Percentiles rank a stretch among this genome's conserved stretches.
Evolutionary conservation across 2,113 vertebrate genomes (phyloP).

Genomic region (Zosterops japonicus): DNA sequence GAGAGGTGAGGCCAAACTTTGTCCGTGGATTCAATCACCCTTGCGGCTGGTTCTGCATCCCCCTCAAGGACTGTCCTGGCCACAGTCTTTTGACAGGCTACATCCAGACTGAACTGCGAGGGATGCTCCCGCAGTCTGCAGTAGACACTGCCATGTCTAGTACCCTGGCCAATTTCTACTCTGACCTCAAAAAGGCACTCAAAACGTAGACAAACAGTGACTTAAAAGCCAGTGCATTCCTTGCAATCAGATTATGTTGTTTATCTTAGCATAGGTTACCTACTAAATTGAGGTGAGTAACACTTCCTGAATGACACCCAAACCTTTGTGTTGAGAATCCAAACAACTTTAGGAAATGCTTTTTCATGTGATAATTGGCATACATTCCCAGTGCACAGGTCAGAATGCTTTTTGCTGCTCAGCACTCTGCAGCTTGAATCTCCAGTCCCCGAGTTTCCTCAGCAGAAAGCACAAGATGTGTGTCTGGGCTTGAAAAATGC

Average conservation of each 20-base stretch:
- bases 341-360: background rate
- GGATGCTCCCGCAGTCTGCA: constrained; percentile 82
- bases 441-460: background rate
- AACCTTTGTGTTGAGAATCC: background rate
- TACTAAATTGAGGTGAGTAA: background rate
- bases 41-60: constrained; percentile 87
- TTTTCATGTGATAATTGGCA: background rate
- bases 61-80: constrained; percentile 62
- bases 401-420: background rate
- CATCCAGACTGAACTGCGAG: constrained; percentile 85
- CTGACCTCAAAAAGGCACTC: constrained; percentile 79
- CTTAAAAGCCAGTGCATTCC: background rate
- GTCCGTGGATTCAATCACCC: constrained; percentile 86
- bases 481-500: background rate
- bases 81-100: constrained; percentile 84
- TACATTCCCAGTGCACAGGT: background rate
- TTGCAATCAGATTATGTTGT: background rate
- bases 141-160: constrained; percentile 85
- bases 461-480: background rate
- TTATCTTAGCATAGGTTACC: background rate
- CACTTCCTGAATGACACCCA: background rate
- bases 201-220: constrained; percentile 6
- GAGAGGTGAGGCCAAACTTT: constrained; percentile 70
- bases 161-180: constrained; percentile 79
- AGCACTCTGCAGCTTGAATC: background rate